Base-by-base conservation (phyloP, 2,888 invertebrate species). In the Caradrina clavipalpis region DNA sequence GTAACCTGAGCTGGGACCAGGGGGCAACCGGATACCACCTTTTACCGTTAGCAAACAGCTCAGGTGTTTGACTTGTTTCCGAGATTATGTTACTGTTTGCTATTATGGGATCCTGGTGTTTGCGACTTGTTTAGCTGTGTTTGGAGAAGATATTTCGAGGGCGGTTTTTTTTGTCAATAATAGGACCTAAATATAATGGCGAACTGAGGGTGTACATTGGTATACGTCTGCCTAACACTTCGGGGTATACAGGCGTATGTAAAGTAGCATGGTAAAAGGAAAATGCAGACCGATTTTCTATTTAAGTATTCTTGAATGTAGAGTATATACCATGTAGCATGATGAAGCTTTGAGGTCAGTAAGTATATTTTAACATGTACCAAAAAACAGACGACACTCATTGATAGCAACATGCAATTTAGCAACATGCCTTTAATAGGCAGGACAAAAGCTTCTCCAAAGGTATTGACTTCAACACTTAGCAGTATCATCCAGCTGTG, bases 31-130 rank as follows among this genome's bases (percentile, higher is more conserved):
- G 86, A 89, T 83, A 85, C 83, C 83, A 89, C 89, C 89, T 89
- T 89, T 89, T 89, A 89, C 85, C 86, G 87, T 85, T 73, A 35
- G 74, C 86, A 89, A 89, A 89, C 89, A 89, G 76, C 68, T 89
- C 89, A 89, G 89, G 89, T 89, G 89, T 87, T 89, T 87, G 87
- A 79, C 71, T 81, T 83, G 76, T 76, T 78, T 71, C 73, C 54
- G 10, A 67, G 76, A 51, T 83, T 47, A 64, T 60, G 82, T 83
- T 83, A 73, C 83, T 71, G 81, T 81, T 82, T 84, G 77, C 62
- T 65, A 59, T 61, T 26, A 74, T 64, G 62, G 63, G 66, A 71
- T 69, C 76, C 69, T 47, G 47, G 72, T 81, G 71, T 79, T 82
- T 82, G 71, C n/a, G 60, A 67, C 62, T 76, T 80, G 66, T 78